Base-by-base conservation (phyloP, 1,140 invertebrate species). In the Drosophila prosaltans region DNA sequence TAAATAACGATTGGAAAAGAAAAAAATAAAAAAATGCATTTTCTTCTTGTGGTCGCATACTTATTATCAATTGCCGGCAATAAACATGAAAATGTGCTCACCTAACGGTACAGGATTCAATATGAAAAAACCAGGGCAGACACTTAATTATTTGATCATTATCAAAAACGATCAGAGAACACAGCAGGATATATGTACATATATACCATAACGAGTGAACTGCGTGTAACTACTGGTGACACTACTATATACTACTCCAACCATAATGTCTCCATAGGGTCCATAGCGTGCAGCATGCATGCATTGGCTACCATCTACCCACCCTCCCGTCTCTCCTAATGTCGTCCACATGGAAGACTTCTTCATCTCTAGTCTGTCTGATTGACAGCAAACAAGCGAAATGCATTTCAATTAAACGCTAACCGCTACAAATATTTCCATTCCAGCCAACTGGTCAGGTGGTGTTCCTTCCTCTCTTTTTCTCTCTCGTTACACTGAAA, bases 321-420 rank as follows among this genome's bases (percentile, higher is more conserved):
- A 0, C 32, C 32, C 32, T 30, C 28, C 4, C 4, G 28, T 30
- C 28, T 30, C 28, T 30, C 28, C 32, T 36, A 51, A 51, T 67
- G 41, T 40, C 55, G 51, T 41, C 58, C 40, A 36, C 6, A 36
- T 7, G 5, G 43, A 67, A 16, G 16, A 16, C 16, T 16, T 16
- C 21, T 59, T 76, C 67, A 78, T 68, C 62, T 72, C 55, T 43
- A 5, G 26, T 9, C 24, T 7, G 36, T 70, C 41, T 80, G 84
- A 89, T 89, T 89, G 84, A 89, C 84, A 81, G 85, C 51, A 65
- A 89, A 89, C 84, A 89, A 90, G 84, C 81, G 74, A 90, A 89
- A 89, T 84, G 84, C 84, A 89, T 89, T 89, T 89, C 84, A 89
- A 89, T 89, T 89, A 89, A 90, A 89, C 85, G 84, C 84, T 90